Percentiles rank a stretch among this genome's conserved stretches.
Conservation (phyloP, 1,140 invertebrate genomes). For the Panagrolaimus sp. region DNA sequence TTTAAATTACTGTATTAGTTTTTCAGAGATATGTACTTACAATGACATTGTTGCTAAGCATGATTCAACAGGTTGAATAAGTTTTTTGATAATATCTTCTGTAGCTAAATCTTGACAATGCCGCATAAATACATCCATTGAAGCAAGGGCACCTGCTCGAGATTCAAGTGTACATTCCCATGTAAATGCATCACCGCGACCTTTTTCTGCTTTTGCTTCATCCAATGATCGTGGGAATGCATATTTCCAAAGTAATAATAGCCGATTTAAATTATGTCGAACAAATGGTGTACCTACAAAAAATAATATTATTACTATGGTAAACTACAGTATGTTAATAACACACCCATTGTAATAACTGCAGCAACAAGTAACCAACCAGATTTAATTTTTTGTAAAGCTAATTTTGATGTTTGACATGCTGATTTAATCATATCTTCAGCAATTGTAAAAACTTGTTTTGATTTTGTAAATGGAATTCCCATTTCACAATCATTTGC, state of each 20-base stretch:
- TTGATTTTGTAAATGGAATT: conserved; percentile 76
- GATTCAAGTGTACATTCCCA: conserved; percentile 97
- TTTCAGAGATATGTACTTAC: neutral
- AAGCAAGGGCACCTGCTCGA: conserved; percentile 82
- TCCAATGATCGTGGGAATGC: conserved; percentile 90
- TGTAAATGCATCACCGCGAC: conserved; percentile 88
- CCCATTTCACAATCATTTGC: conserved; percentile 83
- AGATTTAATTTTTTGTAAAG: conserved; percentile 85
- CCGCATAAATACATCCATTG: conserved; percentile 74
- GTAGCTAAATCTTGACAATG: conserved; percentile 82
- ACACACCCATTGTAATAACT: conserved; percentile 82
- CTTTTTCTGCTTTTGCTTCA: conserved; percentile 89
- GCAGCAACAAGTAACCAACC: conserved; percentile 94
- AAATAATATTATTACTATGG: no score
- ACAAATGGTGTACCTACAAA: conserved; percentile 75
- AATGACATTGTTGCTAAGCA: conserved; percentile 10
- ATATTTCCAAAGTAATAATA: conserved; percentile 91
- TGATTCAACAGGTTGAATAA: conserved; percentile 57
- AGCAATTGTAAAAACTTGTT: conserved; percentile 84
- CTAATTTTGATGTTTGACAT: conserved; percentile 82
- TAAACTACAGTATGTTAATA: no score
- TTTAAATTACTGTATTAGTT: neutral
- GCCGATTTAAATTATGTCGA: conserved; percentile 76
- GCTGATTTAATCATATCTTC: conserved; percentile 92
- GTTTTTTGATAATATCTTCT: conserved; percentile 78